A percentile compares a stretch with the other conserved stretches of the same genome.
phyloP scores from a whole-genome alignment of 2,888 invertebrate genomes.

The Coronaproctus castanopsis region DNA sequence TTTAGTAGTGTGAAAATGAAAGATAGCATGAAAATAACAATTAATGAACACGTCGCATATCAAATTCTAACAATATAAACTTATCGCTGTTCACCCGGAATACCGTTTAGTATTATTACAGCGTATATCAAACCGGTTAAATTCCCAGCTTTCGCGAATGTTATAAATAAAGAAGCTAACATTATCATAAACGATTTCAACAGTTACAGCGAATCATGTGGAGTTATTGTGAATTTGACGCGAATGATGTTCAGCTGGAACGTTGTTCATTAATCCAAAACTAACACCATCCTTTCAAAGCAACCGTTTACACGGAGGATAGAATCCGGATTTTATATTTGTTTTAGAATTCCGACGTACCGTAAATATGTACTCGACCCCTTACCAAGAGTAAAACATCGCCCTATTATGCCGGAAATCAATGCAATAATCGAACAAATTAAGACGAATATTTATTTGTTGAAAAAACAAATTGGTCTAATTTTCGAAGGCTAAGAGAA shows the following conservation, averaged over 20 bases:
- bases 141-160: background rate
- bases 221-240: background rate
- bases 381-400: background rate
- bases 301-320: background rate
- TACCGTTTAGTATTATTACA: too few species aligned
- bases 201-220: background rate
- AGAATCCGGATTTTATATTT: background rate
- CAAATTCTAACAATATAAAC: background rate
- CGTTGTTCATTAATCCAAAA: background rate
- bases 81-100: too few species aligned
- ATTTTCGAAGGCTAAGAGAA: background rate
- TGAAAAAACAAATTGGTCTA: background rate
- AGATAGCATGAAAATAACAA: too few species aligned
- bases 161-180: background rate
- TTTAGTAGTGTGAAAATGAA: too few species aligned
- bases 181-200: background rate
- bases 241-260: background rate
- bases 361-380: background rate
- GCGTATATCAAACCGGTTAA: background rate
- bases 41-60: too few species aligned
- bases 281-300: background rate
- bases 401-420: background rate
- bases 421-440: background rate
- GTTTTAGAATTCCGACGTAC: background rate
- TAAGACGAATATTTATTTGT: background rate